A percentile compares a stretch with the other conserved stretches of the same genome.
Conservation (phyloP, 2,888 invertebrate species). For the Himalopsyche tibetana region DNA sequence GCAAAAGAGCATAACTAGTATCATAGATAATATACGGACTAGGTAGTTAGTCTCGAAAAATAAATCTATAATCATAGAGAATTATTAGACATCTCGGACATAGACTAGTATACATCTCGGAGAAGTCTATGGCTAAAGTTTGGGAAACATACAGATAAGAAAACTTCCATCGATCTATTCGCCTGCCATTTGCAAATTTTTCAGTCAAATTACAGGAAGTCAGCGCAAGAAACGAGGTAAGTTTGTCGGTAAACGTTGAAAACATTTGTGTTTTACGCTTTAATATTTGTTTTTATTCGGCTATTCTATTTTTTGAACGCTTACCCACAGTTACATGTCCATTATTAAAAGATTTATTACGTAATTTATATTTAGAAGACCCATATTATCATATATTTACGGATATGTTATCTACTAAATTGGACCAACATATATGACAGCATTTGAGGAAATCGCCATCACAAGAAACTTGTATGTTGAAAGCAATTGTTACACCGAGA, state of each 20-base stretch:
- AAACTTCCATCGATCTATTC: slow-evolving; percentile 29
- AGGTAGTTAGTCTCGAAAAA: not conserved
- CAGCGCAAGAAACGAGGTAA: not conserved
- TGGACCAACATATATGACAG: slow-evolving; percentile 28
- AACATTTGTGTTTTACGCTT: not conserved
- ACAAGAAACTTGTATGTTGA: slow-evolving; percentile 50
- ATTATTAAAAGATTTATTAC: slow-evolving; percentile 17
- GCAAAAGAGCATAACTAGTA: too few species aligned
- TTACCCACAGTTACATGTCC: not conserved
- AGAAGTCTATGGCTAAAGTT: not conserved
- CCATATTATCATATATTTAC: slow-evolving; percentile 36
- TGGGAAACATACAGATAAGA: slow-evolving; percentile 27
- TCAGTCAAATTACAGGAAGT: slow-evolving; percentile 4
- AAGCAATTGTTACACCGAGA: slow-evolving; percentile 76
- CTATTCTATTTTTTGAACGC: not conserved
- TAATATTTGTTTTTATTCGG: not conserved
- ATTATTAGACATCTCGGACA: not conserved
- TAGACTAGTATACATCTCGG: too few species aligned
- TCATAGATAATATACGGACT: too few species aligned
- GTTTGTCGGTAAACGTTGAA: not conserved
- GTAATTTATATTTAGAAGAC: slow-evolving; percentile 34
- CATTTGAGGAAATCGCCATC: slow-evolving; percentile 55
- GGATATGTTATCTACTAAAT: slow-evolving; percentile 19
- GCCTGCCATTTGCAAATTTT: slow-evolving; percentile 39
- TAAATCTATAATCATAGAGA: not conserved